Evolutionary conservation across 2,888 invertebrate species (phyloP).

Genomic region (Onthophagus sagittarius): DNA sequence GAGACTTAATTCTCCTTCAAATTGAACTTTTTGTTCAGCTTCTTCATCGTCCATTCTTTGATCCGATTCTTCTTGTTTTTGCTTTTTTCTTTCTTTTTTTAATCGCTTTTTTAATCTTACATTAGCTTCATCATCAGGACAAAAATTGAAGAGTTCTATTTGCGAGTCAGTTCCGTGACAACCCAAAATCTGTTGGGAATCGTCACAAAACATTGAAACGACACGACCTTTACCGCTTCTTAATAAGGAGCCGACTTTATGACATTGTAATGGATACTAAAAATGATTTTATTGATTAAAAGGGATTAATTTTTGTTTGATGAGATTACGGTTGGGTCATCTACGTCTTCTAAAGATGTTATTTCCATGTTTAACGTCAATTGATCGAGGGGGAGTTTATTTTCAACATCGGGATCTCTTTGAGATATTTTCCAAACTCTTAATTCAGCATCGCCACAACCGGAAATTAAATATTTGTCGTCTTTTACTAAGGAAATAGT

Average conservation of each 20-base stretch:
- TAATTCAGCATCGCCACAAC: conserved; percentile 79
- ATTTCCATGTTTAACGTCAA: conserved; percentile 51
- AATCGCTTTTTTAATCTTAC: conserved; percentile 69
- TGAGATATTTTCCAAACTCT: conserved; percentile 76
- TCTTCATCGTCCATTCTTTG: conserved; percentile 38
- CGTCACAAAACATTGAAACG: conserved; percentile 69
- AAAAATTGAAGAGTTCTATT: conserved; percentile 80
- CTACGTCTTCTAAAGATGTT: conserved; percentile 55
- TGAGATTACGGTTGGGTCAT: conserved; percentile 50
- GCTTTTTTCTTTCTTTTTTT: conserved; percentile 68
- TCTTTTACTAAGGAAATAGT: conserved; percentile 73
- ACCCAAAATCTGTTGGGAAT: conserved; percentile 66
- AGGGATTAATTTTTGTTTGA: neutral
- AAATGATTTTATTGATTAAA: conserved; percentile 27
- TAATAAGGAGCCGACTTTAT: conserved; percentile 74
- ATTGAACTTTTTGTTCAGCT: conserved; percentile 37
- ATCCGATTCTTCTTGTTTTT: conserved; percentile 43
- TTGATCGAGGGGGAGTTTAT: conserved; percentile 49
- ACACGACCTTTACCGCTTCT: conserved; percentile 78
- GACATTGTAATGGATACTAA: conserved; percentile 67
- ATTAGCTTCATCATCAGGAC: conserved; percentile 70
- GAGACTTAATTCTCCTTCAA: conserved; percentile 51
- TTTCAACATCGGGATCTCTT: conserved; percentile 50
- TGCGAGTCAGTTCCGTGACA: conserved; percentile 80
- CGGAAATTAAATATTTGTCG: conserved; percentile 82